A percentile compares a stretch with the other conserved stretches of the same genome.
phyloP scores from a whole-genome alignment of 2,888 invertebrate genomes.

The Agrenia bidenticulata region DNA sequence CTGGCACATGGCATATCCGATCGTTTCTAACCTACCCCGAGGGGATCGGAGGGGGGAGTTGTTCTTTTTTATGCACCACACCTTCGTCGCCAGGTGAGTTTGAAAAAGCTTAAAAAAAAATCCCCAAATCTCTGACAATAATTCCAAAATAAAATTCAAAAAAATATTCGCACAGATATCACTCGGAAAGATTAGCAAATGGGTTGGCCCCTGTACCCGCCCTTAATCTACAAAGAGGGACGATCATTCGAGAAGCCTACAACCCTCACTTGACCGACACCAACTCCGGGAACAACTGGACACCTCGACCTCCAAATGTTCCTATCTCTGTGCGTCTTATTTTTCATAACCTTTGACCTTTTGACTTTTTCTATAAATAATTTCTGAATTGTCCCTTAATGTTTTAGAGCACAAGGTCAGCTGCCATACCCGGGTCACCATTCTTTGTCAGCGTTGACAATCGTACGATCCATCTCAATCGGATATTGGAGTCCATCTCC shows the following conservation, averaged over 20 bases:
- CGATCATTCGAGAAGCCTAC: conserved; percentile 30
- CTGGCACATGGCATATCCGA: conserved; percentile 37
- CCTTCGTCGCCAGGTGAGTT: conserved; percentile 65
- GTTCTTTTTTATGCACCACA: conserved; percentile 78
- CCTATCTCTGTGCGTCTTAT: conserved; percentile 29
- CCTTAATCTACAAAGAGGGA: conserved; percentile 29
- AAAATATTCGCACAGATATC: conserved; percentile 21
- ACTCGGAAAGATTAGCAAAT: conserved; percentile 31
- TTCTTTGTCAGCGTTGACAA: conserved; percentile 35
- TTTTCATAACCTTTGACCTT: neutral
- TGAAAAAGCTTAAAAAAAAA: conserved; percentile 2
- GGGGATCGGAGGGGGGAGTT: conserved; percentile 63
- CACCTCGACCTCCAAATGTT: conserved; percentile 32
- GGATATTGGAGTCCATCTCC: conserved; percentile 34
- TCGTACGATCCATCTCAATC: conserved; percentile 27
- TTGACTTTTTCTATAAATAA: neutral
- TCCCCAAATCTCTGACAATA: neutral
- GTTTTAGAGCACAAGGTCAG: conserved; percentile 35
- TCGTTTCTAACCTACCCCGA: conserved; percentile 21
- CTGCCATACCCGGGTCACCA: conserved; percentile 27
- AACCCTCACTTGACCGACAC: conserved; percentile 37
- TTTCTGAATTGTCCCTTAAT: neutral
- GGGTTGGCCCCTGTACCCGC: conserved; percentile 29
- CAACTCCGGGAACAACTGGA: conserved; percentile 30
- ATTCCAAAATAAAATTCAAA: neutral